Evolutionary conservation across 2,113 vertebrate genomes (phyloP), one percentile per base, ranked within the genome.

Genomic region (Indri indri): DNA sequence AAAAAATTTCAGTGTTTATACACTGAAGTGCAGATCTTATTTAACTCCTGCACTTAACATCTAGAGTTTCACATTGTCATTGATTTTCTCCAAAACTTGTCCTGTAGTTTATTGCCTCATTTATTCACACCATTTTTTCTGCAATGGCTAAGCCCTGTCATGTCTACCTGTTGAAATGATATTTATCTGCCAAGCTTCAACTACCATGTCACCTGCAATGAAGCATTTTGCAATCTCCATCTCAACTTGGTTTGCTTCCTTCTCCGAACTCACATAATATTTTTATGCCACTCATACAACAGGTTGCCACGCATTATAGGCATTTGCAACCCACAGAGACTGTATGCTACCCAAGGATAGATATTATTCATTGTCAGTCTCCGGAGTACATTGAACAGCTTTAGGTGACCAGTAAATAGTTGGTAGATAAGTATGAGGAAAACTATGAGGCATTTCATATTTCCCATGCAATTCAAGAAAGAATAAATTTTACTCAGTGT

Each of bases 121-220:
- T 96, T 96, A 95, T 87, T 96, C 87, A 95, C 34, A 83, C 23
- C 5, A 93, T 90, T 95, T 96, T 79, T 95, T 65, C 85, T 95
- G 86, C 68, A 91, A 83, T 79, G 86, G 82, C 89, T 95, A 95
- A 93, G 85, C 79, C 34, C 92, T 97, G 97, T 95, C 95, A 95
- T 97, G 97, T 96, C 83, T 96, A 86, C 89, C 91, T 86, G 89
- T 93, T 95, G 86, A 91, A 98, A 91, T 94, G 23, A 86, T 91
- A 94, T 97, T 96, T 70, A 88, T 97, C 66, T 98, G 87, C 97
- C 95, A 96, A 91, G 94, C 87, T 93, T 96, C 94, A 93, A 79
- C 91, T 97, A 95, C n/a, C 89, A 80, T 93, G 82, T 97, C 95
- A 95, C 71, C 82, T 89, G 61, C 86, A 90, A 73, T 80, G 91